Base-by-base conservation (phyloP, 2,113 vertebrate species). In the Junco hyemalis region DNA sequence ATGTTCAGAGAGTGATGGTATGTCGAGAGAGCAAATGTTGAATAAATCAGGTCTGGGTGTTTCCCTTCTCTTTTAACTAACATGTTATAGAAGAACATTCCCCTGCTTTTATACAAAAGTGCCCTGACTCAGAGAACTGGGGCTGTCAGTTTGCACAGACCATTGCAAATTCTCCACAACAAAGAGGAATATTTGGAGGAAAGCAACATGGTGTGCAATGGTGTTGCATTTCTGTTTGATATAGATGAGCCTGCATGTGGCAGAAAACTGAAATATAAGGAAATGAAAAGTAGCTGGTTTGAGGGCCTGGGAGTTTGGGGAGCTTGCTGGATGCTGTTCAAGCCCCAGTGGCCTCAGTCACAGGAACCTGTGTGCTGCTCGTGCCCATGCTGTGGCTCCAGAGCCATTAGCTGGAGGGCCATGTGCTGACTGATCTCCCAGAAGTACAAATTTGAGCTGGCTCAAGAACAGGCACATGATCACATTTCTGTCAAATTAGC, bases 401-500 rank as follows among this genome's bases (percentile, higher is more conserved):
- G 13, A 82, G 72, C 60, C 76, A 36, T 93, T 94, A 88, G 17
- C 28, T 5, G 16, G 88, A 93, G 63, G 68, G 54, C 64, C 86
- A 12, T 51, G 72, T 71, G 86, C 72, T 84, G 77, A 96, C 80
- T 92, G 86, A 88, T 96, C 69, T 93, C 86, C 83, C 88, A 86
- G 60, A 88, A 93, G 69, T 47, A 92, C 77, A 84, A 94, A 94
- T 84, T 74, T 78, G 83, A 94, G 91, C 91, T 88, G 86, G 68
- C 72, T 93, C 76, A 84, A 84, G 86, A 92, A 86, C 0, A 44
- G 86, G 73, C 92, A 93, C 86, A 74, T 68, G 92, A 84, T 95
- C 91, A 88, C 91, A 92, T 95, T 96, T 92, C 91, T 94, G 88
- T 96, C 96, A 88, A 92, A 94, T 95, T 93, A 94, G 56, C 76